Conservation (phyloP, 2,797 vertebrate species). For the Oceanodroma leucorhoa region DNA sequence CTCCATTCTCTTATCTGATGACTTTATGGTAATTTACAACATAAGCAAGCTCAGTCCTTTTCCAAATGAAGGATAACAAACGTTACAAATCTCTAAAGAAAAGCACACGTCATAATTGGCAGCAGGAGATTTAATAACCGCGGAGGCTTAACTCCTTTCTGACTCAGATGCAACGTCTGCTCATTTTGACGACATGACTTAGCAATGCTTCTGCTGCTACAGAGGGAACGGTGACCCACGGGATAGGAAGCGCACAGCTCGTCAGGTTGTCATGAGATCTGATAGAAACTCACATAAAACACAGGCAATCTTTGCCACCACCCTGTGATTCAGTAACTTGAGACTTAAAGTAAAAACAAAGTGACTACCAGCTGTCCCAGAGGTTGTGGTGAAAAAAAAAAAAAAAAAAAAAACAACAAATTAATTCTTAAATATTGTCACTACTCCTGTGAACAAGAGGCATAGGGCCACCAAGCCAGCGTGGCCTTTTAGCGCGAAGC, state of each 20-base stretch:
- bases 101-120: conserved; percentile 18
- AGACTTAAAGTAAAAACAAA: neutral
- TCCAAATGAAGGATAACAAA: conserved; percentile 10
- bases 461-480: neutral
- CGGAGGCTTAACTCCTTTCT: neutral
- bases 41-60: neutral
- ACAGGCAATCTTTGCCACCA: neutral
- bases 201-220: neutral
- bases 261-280: neutral
- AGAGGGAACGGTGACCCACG: neutral
- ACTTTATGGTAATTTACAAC: neutral
- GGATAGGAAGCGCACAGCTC: neutral
- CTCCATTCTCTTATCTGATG: neutral
- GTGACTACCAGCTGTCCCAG: neutral
- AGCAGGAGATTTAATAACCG: conserved; percentile 14
- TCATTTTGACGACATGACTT: neutral
- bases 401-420: neutral
- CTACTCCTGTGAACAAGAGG: neutral
- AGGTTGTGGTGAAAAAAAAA: neutral
- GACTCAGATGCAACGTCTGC: neutral
- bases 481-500: neutral
- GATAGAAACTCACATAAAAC: neutral
- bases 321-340: neutral
- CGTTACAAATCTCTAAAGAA: neutral
- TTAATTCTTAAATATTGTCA: neutral